Percentiles rank a stretch among this genome's conserved stretches.
phyloP scores from a whole-genome alignment of 2,113 vertebrate species.

The Grantiella picta region DNA sequence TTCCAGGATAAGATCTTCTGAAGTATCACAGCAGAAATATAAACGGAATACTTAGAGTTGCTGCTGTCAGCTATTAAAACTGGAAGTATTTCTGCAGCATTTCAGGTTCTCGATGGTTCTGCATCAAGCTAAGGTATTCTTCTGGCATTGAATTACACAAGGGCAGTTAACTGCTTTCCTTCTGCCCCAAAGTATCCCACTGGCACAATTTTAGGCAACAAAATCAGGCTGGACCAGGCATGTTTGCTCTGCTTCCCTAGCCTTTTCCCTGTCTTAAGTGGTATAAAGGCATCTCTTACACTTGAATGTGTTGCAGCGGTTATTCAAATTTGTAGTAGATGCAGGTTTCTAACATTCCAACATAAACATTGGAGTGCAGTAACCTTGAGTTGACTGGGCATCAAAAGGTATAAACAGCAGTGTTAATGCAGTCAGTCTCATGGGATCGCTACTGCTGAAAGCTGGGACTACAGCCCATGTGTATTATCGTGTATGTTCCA shows the following conservation, averaged over 20 bases:
- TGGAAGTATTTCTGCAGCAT: background rate
- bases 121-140: background rate
- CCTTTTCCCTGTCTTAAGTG: background rate
- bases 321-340: background rate
- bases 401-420: background rate
- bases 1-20: background rate
- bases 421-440: background rate
- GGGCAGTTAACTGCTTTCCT: background rate
- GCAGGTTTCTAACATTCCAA: background rate
- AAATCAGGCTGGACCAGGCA: background rate
- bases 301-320: background rate
- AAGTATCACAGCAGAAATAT: conserved; percentile 4
- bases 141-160: background rate
- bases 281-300: background rate
- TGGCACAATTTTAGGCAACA: background rate
- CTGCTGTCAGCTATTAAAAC: background rate
- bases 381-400: background rate
- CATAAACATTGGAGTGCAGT: background rate
- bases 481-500: background rate
- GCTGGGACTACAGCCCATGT: background rate
- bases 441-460: background rate
- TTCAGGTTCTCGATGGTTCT: background rate
- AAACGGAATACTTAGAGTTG: background rate
- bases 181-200: background rate
- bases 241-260: background rate